Evolutionary conservation across 2,113 vertebrate genomes (phyloP), one percentile per base, ranked within the genome.

Genomic region (Neopipo cinnamomea): DNA sequence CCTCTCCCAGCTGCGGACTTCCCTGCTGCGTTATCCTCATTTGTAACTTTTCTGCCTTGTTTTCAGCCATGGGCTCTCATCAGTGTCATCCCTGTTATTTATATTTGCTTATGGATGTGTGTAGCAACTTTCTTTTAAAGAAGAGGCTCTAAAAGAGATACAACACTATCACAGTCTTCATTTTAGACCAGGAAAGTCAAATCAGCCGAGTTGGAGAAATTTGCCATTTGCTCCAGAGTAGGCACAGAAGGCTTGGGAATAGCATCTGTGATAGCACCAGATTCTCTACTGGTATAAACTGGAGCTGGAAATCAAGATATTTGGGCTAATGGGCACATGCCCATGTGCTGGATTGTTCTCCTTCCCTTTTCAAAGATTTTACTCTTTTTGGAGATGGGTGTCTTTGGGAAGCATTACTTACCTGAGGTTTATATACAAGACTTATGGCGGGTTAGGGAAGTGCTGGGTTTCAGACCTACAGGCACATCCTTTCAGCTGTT

Each of bases 1-100:
- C 74, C 55, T 87, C 50, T 95, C 85, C 83, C 95, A 96, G 86
- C 76, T 85, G 90, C n/a, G 75, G 73, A 76, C 30, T 94, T 91
- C 66, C 74, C 84, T 66, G 17, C 80, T 96, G 83, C 0, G 3
- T 72, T 91, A 77, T 67, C 47, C 56, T 93, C 22, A 52, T 56
- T 91, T 59, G 67, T 76, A 86, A 66, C 13, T 85, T 44, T 86
- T 70, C 65, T 90, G 88, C n/a, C 68, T 90, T 83, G 19, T 91
- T 90, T 90, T 74, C 65, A 82, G 52, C 35, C 5, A 25, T 53
- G 37, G 14, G 58, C 3, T 53, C 73, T 63, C 41, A 24, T 77
- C 1, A 6, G 13, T 28, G 7, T 50, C 49, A 82, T 39, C 67
- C 13, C 9, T 72, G 28, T 49, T 88, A 33, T 33, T 83, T 63